A percentile compares a stretch with the other conserved stretches of the same genome.
These are phyloP conservation scores for Limnephilus rhombicus DNA, from an alignment of 2,888 invertebrate species.

Conservation along the genomic window DNA sequence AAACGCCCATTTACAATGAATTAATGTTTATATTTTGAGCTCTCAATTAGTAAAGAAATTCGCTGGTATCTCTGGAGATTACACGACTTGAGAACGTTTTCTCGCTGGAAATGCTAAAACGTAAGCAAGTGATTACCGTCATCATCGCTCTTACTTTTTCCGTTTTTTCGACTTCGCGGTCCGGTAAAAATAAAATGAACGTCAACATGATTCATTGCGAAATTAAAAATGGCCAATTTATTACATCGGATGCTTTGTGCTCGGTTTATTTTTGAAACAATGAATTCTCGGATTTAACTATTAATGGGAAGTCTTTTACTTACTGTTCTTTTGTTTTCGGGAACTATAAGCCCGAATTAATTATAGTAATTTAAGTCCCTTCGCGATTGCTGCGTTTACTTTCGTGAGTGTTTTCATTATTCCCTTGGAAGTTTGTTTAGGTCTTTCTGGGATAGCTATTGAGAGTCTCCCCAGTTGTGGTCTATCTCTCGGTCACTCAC, in stretches of 20 bases:
- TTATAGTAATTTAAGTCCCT: constrained; percentile 56
- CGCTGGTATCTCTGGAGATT: background rate
- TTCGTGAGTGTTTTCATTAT: constrained; percentile 59
- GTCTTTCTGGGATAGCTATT: constrained; percentile 56
- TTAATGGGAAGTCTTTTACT: constrained; percentile 11
- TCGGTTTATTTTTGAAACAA: constrained; percentile 23
- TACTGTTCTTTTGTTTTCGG: constrained; percentile 45
- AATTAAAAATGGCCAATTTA: constrained; percentile 42
- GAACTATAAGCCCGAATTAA: constrained; percentile 60
- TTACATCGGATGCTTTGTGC: constrained; percentile 20
- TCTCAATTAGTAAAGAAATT: constrained; percentile 11
- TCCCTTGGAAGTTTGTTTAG: constrained; percentile 63
- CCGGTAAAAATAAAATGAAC: constrained; percentile 36
- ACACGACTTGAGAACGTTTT: constrained; percentile 11
- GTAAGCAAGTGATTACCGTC: constrained; percentile 16
- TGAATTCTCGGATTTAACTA: constrained; percentile 20
- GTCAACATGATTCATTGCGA: constrained; percentile 42
- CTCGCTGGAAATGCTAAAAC: constrained; percentile 15
- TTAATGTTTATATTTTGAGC: background rate
- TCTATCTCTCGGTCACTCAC: constrained; percentile 24
- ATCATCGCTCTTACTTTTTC: constrained; percentile 33
- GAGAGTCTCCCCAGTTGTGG: constrained; percentile 37
- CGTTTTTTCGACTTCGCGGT: constrained; percentile 36
- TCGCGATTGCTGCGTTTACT: constrained; percentile 27
- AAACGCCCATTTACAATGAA: background rate